These are phyloP conservation scores for Scaptodrosophila latifasciaeformis DNA, from an alignment of 2,888 invertebrate genomes.

Conservation along the genomic window DNA sequence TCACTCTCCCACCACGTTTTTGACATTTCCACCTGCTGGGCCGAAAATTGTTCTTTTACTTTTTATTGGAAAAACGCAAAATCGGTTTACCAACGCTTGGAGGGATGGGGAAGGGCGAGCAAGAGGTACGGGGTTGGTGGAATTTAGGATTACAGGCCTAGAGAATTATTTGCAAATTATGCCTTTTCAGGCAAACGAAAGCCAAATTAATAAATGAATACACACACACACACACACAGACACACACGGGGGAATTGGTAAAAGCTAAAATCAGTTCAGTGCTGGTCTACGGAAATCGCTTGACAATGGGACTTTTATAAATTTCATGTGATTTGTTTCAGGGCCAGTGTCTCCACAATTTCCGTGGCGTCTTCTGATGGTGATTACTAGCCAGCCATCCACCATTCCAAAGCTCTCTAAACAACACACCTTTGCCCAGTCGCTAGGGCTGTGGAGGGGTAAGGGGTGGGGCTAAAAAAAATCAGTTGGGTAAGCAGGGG, in stretches of 20 bases:
- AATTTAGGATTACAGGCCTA: constrained; percentile 22
- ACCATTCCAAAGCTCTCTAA: constrained; percentile 7
- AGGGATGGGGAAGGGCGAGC: constrained; percentile 20
- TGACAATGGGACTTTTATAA: constrained; percentile 64
- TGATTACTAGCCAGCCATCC: no score
- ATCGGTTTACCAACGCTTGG: constrained; percentile 18
- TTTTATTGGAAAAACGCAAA: constrained; percentile 44
- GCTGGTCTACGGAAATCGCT: constrained; percentile 24
- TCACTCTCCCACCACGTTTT: constrained; percentile 1
- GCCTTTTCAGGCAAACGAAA: constrained; percentile 10
- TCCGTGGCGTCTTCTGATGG: constrained; percentile 57
- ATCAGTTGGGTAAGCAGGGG: background rate
- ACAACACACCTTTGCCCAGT: background rate
- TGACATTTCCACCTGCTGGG: constrained; percentile 53
- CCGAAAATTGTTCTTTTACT: constrained; percentile 44
- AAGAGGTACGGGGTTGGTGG: constrained; percentile 3
- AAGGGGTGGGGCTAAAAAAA: background rate
- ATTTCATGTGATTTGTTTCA: constrained; percentile 63
- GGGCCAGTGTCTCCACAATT: constrained; percentile 43
- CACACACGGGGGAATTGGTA: no score
- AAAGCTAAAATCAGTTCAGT: constrained; percentile 1
- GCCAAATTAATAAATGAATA: constrained; percentile 59
- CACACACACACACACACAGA: no score
- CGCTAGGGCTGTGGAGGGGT: constrained; percentile 3
- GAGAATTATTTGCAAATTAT: constrained; percentile 4